Evolutionary conservation across 2,113 vertebrate species (phyloP), one percentile per base, ranked within the genome.

Genomic region (Trochalopteron elliotii): DNA sequence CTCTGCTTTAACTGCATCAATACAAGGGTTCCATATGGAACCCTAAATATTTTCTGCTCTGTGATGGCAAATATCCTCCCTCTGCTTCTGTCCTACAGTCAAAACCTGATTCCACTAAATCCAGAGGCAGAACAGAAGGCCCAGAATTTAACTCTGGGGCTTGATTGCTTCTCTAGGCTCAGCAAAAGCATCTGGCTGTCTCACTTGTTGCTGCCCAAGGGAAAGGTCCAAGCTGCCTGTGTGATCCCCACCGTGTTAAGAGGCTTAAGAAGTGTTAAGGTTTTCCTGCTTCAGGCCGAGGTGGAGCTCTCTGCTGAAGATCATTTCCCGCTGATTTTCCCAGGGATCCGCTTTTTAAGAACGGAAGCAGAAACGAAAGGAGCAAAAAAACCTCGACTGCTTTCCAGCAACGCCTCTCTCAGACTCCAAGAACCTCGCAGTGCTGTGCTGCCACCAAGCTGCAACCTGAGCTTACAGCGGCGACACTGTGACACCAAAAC

Each of bases 301-400:
- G 15, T 61, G 94, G 0, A 96, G 59, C 3, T 70, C 35, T 53
- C 42, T 76, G 89, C 96, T 9, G 67, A 90, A 97, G 49, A 75
- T 40, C 49, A 9, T 30, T 49, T 11, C 8, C 20, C 44, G 5
- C 11, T 4, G 52, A 97, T 93, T 94, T 94, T 12, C 94, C 97
- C 97, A 78, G 82, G 63, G 39, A 97, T 68, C 49, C 14, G 15
- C 85, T 77, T 94, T 87, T 87, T 16, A 92, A 74, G 55, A 97
- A 52, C 0, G 21, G 64, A 12, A 16, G 15, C 6, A 37, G 16
- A 6, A 40, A 40, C 40, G 40, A 40, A 50, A 61, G 6, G n/a
- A 47, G n/a, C 12, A 10, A 17, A 53, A 53, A 42, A 52, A 1
- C 9, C 5, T 3, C 12, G 12, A 27, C 21, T 5, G 35, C 52